Evolutionary conservation across 2,888 invertebrate genomes (phyloP), one percentile per base, ranked within the genome.

Genomic region (Cataglyphis altisquamis): DNA sequence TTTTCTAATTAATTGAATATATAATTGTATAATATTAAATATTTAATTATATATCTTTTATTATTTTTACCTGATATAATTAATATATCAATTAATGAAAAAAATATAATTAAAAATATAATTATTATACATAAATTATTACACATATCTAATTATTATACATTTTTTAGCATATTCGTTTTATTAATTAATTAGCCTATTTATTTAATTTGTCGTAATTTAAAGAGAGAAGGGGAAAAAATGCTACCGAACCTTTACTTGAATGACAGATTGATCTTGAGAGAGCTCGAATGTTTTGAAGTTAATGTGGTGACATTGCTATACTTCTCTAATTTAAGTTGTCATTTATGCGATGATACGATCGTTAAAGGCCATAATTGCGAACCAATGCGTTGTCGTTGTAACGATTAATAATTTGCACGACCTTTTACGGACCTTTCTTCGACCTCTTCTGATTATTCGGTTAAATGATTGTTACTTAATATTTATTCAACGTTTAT

Each of bases 401-500:
- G 52, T 8, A 48, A 36, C 60, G 25, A 70, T 80, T 60, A 70
- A 18, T 45, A 39, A 12, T 70, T 12, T 3, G 72, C 70, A 32
- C 32, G 25, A 80, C 45, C 78, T 80, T 70, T 68, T 18, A 21
- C 78, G 60, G 45, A 80, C 45, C 36, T 68, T 80, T 80, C 21
- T 60, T 39, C 68, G 39, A 41, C n/a, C 70, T 32, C 60, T 60
- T 62, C 36, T 25, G 32, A 70, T 70, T 70, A 70, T 70, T 78
- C 70, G 41, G 72, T 78, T 25, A 80, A 72, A 3, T 80, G 60
- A 36, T 60, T 32, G 68, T 78, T 70, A 36, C 36, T 80, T 45
- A 70, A 70, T 45, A 45, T 70, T 78, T 70, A 70, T 36, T 45
- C 60, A 45, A 60, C 78, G 41, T 68, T 67, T 67, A 77, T 10